Percentiles rank a stretch among this genome's conserved stretches.
Conservation (phyloP, 2,797 vertebrate species). For the Sebastolobus alascanus region DNA sequence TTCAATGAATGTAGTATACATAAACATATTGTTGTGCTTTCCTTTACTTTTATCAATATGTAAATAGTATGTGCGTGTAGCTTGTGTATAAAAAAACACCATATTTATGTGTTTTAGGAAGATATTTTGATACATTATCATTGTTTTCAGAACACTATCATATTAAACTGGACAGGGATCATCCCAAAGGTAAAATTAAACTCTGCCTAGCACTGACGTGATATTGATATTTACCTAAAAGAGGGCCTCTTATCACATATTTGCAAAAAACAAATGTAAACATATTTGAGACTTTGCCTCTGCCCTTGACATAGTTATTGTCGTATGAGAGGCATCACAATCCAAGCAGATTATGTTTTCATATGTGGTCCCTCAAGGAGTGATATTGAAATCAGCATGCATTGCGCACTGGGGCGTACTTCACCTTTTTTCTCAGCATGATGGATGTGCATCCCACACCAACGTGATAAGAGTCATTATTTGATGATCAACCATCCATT, state of each 20-base stretch:
- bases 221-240: conserved; percentile 51
- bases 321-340: conserved; percentile 54
- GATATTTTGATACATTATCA: conserved; percentile 20
- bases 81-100: conserved; percentile 6
- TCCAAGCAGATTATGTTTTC: conserved; percentile 77
- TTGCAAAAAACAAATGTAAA: conserved; percentile 63
- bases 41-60: conserved; percentile 34
- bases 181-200: conserved; percentile 28
- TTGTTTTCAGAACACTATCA: conserved; percentile 6
- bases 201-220: not conserved
- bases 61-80: conserved; percentile 10
- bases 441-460: conserved; percentile 78
- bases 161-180: conserved; percentile 3
- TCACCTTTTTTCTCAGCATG: conserved; percentile 77
- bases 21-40: conserved; percentile 3
- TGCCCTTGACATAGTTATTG: conserved; percentile 74
- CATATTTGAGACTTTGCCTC: conserved; percentile 54
- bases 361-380: conserved; percentile 71
- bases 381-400: conserved; percentile 79
- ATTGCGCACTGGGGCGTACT: conserved; percentile 62
- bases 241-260: conserved; percentile 45
- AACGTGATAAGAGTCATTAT: conserved; percentile 83
- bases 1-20: not conserved
- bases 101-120: conserved; percentile 12
- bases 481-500: conserved; percentile 84